phyloP scores from a whole-genome alignment of 2,113 vertebrate genomes.

The Sapayoa aenigma region DNA sequence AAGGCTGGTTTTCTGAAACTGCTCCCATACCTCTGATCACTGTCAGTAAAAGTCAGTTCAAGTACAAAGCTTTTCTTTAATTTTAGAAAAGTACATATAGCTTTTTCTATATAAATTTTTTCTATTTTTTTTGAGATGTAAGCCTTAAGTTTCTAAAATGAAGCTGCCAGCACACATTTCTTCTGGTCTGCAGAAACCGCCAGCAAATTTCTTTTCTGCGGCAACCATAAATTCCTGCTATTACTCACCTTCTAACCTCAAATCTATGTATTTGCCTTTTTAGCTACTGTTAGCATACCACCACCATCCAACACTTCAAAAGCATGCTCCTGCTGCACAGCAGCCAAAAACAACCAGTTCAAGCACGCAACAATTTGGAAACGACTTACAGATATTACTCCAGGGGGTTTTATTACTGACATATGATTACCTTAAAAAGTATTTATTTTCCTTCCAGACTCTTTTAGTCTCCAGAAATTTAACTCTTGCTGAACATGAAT shows the following conservation, averaged over 20 bases:
- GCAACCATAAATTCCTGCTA: background rate
- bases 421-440: background rate
- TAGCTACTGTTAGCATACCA: background rate
- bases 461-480: background rate
- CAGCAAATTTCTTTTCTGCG: background rate
- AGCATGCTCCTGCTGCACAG: background rate
- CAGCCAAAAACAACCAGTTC: background rate
- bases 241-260: slow-evolving; percentile 22
- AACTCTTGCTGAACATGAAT: background rate
- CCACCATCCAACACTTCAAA: background rate
- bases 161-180: background rate
- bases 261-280: background rate
- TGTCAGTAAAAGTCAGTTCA: background rate
- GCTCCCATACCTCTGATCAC: background rate
- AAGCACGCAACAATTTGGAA: background rate
- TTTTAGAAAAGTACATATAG: background rate
- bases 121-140: background rate
- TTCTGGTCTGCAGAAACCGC: background rate
- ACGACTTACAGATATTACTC: background rate
- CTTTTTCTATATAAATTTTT: background rate
- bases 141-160: background rate
- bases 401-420: background rate
- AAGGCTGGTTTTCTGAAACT: background rate
- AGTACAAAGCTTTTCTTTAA: background rate
- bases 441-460: background rate